Evolutionary conservation across 2,888 invertebrate genomes (phyloP).

Genomic region (Selenia dentaria): DNA sequence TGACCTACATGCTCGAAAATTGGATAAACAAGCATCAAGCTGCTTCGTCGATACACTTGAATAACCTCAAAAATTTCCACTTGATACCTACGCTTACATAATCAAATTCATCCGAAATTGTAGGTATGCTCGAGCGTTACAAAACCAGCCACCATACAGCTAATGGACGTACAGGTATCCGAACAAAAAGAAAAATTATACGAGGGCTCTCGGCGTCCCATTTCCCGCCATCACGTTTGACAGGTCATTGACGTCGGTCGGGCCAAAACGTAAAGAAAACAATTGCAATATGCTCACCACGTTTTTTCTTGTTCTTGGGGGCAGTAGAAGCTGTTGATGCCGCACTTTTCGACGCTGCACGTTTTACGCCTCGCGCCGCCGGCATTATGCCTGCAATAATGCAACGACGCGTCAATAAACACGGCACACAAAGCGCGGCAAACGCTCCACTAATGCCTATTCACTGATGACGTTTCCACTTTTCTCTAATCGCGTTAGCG

Average conservation of each 20-base stretch:
- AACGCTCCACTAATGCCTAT: conserved; percentile 46
- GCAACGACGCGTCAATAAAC: conserved; percentile 77
- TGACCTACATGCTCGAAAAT: conserved; percentile 17
- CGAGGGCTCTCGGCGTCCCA: conserved; percentile 29
- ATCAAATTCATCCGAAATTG: conserved; percentile 23
- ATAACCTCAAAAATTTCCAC: conserved; percentile 43
- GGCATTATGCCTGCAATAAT: conserved; percentile 82
- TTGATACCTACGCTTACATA: conserved; percentile 28
- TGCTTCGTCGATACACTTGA: conserved; percentile 14
- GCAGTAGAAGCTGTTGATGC: conserved; percentile 61
- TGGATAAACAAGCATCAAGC: conserved; percentile 27
- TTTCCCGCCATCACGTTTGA: conserved; percentile 83
- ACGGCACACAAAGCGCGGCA: conserved; percentile 66
- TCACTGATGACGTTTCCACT: conserved; percentile 68
- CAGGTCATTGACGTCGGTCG: conserved; percentile 80
- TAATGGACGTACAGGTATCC: conserved; percentile 34
- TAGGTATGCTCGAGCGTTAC: conserved; percentile 21
- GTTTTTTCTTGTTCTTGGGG: conserved; percentile 81
- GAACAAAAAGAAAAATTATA: conserved; percentile 40
- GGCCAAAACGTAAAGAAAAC: conserved; percentile 75
- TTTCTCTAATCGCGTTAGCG: conserved; percentile 71
- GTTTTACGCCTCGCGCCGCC: conserved; percentile 80
- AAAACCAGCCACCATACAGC: conserved; percentile 13
- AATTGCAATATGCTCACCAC: conserved; percentile 68
- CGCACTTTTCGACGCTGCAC: conserved; percentile 75